Conservation (phyloP, 2,113 vertebrate species). For the Phaethornis superciliosus region DNA sequence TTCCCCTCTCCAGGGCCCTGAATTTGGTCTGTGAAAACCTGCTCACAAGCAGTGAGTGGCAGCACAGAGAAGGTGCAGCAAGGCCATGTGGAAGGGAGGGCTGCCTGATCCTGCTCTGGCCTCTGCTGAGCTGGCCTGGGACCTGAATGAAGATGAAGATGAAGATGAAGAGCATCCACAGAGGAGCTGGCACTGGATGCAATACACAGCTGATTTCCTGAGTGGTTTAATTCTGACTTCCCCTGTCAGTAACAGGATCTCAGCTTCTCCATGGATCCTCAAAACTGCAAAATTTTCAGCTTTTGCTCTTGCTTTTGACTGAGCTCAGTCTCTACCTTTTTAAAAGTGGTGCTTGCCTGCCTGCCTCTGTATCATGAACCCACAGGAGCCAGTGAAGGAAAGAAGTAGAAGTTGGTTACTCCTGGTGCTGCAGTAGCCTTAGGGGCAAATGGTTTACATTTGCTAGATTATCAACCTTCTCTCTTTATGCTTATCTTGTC, state of each 20-base stretch:
- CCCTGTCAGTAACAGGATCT: neutral
- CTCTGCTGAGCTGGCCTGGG: neutral
- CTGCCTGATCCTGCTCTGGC: neutral
- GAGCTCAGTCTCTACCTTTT: neutral
- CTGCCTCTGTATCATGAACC: neutral
- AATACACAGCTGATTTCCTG: neutral
- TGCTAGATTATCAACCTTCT: neutral
- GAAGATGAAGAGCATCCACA: neutral
- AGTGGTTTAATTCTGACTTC: neutral
- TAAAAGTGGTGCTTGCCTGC: neutral
- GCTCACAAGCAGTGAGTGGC: fast-evolving
- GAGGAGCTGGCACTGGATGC: neutral
- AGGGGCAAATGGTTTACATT: neutral
- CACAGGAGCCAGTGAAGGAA: neutral
- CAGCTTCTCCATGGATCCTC: neutral
- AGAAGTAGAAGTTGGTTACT: neutral
- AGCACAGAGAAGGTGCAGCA: neutral
- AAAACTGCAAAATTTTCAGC: neutral
- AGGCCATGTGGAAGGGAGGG: neutral
- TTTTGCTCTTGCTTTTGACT: neutral
- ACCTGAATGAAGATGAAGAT: neutral
- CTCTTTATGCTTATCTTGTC: too few relatives aligned
- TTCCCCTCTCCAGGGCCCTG: neutral
- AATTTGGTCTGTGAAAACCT: neutral
- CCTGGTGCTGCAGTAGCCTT: neutral